These are phyloP conservation scores for Chrysina gloriosa DNA, from an alignment of 2,888 invertebrate species.

Conservation along the genomic window DNA sequence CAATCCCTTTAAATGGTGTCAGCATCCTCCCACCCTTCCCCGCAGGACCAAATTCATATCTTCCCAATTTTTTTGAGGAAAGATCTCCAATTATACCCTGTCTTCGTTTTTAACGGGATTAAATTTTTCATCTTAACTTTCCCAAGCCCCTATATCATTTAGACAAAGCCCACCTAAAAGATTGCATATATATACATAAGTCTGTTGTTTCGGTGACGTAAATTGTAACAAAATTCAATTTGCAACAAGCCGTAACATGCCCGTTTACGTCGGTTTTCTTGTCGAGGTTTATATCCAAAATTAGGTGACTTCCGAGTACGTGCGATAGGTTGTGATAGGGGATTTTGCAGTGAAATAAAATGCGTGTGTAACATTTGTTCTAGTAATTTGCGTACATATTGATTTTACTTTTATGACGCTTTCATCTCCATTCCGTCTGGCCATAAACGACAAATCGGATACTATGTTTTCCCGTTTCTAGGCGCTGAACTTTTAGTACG, in stretches of 20 bases:
- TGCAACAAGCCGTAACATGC: conserved; percentile 6
- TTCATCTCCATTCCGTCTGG: conserved; percentile 21
- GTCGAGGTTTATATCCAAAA: conserved; percentile 4
- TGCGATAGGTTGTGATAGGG: conserved; percentile 10
- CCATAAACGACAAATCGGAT: conserved; percentile 29
- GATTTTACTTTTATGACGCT: conserved; percentile 30
- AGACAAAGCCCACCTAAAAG: too few species aligned
- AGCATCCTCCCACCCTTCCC: too few species aligned
- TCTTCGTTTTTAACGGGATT: too few species aligned
- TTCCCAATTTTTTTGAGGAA: too few species aligned
- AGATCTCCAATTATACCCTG: too few species aligned
- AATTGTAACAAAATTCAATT: conserved; percentile 24
- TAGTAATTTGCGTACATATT: conserved; percentile 33
- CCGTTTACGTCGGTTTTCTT: neutral
- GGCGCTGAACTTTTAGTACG: conserved; percentile 10
- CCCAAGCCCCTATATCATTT: too few species aligned
- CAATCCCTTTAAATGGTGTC: too few species aligned
- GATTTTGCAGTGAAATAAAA: conserved; percentile 22
- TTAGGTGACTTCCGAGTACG: conserved; percentile 8
- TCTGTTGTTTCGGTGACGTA: too few species aligned
- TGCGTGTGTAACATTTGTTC: conserved; percentile 27
- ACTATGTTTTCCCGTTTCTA: conserved; percentile 20
- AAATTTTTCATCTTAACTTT: too few species aligned
- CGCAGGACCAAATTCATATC: too few species aligned
- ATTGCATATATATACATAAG: too few species aligned